These are phyloP conservation scores for Pasiphila rectangulata DNA, from an alignment of 2,888 invertebrate species.

Conservation along the genomic window DNA sequence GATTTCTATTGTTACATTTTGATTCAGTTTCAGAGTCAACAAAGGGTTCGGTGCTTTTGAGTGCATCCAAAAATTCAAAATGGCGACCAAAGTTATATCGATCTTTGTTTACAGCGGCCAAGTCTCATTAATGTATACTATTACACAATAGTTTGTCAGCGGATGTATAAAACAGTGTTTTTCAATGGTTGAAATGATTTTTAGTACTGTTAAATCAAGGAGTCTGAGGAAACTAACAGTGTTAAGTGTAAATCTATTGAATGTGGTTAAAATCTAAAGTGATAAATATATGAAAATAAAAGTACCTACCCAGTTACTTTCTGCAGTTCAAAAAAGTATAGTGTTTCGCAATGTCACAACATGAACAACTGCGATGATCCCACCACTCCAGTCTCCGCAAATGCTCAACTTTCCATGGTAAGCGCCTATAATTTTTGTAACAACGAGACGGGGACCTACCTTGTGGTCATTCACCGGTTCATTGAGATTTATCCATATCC, in stretches of 20 bases:
- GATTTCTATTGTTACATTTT: slow-evolving; percentile 6
- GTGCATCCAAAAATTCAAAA: slow-evolving; percentile 49
- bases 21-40: slow-evolving; percentile 20
- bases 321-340: slow-evolving; percentile 17
- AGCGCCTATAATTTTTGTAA: no score
- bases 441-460: no score
- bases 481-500: no score
- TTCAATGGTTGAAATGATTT: slow-evolving; percentile 5
- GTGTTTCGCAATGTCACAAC: slow-evolving; percentile 62
- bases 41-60: slow-evolving; percentile 25
- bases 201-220: not conserved
- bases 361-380: slow-evolving; percentile 72
- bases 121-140: slow-evolving; percentile 3
- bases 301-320: slow-evolving; percentile 32
- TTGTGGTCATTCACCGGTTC: no score
- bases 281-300: slow-evolving; percentile 31
- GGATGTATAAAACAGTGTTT: slow-evolving; percentile 11
- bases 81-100: slow-evolving; percentile 52
- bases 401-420: slow-evolving; percentile 74
- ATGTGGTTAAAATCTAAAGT: slow-evolving; percentile 11
- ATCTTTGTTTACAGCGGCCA: slow-evolving; percentile 48
- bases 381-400: slow-evolving; percentile 48
- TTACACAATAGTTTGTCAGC: not conserved
- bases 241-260: slow-evolving; percentile 1
- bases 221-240: not conserved